phyloP scores from a whole-genome alignment of 2,888 invertebrate species.

The Fragum sueziense region DNA sequence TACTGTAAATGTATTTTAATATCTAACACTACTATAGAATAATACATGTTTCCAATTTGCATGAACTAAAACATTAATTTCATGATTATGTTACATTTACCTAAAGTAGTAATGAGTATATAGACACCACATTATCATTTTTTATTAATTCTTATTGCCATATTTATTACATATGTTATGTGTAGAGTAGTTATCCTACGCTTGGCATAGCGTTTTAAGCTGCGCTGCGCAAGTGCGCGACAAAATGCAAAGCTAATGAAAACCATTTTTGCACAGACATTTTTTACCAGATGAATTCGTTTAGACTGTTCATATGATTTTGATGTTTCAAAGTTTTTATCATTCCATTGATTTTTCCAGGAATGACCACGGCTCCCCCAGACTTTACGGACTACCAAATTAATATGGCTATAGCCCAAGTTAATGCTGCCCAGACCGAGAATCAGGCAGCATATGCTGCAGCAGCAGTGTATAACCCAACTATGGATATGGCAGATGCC shows the following conservation, averaged over 20 bases:
- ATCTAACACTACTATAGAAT: no score
- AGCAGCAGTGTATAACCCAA: slow-evolving; percentile 36
- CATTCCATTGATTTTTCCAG: slow-evolving; percentile 4
- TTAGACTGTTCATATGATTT: no score
- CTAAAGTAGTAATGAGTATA: no score
- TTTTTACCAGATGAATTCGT: not conserved
- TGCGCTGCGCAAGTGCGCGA: not conserved
- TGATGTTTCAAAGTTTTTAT: no score
- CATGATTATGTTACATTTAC: not conserved
- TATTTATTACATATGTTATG: not conserved
- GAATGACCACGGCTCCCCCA: slow-evolving; percentile 13
- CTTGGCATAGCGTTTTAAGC: not conserved
- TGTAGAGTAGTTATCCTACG: not conserved
- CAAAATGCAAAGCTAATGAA: slow-evolving; percentile 14
- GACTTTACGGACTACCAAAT: slow-evolving; percentile 43
- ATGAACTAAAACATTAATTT: not conserved
- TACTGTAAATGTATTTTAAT: not conserved
- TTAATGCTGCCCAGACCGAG: slow-evolving; percentile 47
- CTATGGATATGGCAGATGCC: slow-evolving; percentile 45
- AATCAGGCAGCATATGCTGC: slow-evolving; percentile 36
- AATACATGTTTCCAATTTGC: no score
- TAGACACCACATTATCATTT: no score
- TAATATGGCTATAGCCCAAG: slow-evolving; percentile 39
- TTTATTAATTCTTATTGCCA: not conserved
- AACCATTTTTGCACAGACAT: no score